These are phyloP conservation scores for Phenganax stokvisi DNA, from an alignment of 92 coral and sea anemone genomes.

Conservation along the genomic window DNA sequence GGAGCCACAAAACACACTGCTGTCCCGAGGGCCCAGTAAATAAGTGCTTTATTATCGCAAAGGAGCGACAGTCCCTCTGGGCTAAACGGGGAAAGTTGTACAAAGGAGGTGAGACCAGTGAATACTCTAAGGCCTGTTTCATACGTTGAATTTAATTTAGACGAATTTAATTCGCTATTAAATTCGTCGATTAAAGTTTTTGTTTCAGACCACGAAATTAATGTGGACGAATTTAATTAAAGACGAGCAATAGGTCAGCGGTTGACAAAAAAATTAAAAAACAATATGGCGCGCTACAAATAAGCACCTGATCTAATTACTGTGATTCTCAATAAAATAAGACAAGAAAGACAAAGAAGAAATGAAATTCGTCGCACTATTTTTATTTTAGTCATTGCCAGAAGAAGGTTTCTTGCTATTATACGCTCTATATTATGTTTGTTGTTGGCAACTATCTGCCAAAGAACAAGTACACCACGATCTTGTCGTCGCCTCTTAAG, in stretches of 20 bases:
- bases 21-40: too few species aligned
- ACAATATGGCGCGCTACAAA: slow-evolving; percentile 6
- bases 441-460: neutral
- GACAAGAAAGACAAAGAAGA: neutral
- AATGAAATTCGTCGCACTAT: neutral
- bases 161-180: neutral
- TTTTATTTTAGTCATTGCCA: neutral
- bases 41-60: too few species aligned
- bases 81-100: too few species aligned
- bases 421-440: neutral
- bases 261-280: neutral
- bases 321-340: neutral
- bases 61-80: too few species aligned
- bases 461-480: neutral
- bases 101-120: too few species aligned
- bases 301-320: neutral
- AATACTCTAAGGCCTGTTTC: too few species aligned
- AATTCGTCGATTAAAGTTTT: too few species aligned
- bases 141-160: neutral
- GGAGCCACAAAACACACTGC: too few species aligned
- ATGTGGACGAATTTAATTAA: too few species aligned
- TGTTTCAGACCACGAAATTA: too few species aligned
- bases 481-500: neutral
- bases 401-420: neutral
- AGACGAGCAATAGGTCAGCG: too few species aligned